Percentiles rank a stretch among this genome's conserved stretches.
Conservation (phyloP, 2,888 invertebrate genomes). For the Ypsolopha sequella region DNA sequence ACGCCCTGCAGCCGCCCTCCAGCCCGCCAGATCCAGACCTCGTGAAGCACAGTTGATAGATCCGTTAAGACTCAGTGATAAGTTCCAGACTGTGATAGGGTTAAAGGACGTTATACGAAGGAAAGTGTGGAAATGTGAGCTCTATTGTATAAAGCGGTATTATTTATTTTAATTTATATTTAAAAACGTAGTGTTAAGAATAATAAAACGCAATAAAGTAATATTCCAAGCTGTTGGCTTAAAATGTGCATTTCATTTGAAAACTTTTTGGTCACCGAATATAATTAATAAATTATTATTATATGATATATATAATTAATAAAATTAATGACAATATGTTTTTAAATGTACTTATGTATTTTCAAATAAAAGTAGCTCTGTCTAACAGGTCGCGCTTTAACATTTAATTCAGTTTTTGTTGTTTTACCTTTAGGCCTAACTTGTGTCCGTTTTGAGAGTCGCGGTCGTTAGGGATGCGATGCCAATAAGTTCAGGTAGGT, state of each 20-base stretch:
- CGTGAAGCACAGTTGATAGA: conserved; percentile 68
- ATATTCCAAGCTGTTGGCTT: conserved; percentile 24
- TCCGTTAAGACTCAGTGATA: not conserved
- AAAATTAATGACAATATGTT: not conserved
- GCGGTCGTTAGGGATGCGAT: no score
- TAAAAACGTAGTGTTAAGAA: conserved; percentile 1
- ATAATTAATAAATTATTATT: no score
- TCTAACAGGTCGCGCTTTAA: no score
- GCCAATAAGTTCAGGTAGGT: no score
- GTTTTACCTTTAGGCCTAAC: no score
- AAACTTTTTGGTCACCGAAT: not conserved
- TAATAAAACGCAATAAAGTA: conserved; percentile 42
- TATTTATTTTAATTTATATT: conserved; percentile 5
- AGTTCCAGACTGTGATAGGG: conserved; percentile 3
- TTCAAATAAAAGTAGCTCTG: no score
- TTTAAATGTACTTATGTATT: no score
- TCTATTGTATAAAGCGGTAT: conserved; percentile 1
- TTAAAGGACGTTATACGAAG: not conserved
- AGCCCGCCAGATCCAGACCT: conserved; percentile 38
- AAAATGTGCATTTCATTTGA: conserved; percentile 3
- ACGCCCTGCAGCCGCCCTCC: conserved; percentile 43
- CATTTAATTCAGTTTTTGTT: no score
- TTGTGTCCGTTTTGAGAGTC: no score
- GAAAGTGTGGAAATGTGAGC: not conserved
- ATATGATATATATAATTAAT: not conserved